Conservation (phyloP, 2,888 invertebrate genomes). For the Lagria hirta region DNA sequence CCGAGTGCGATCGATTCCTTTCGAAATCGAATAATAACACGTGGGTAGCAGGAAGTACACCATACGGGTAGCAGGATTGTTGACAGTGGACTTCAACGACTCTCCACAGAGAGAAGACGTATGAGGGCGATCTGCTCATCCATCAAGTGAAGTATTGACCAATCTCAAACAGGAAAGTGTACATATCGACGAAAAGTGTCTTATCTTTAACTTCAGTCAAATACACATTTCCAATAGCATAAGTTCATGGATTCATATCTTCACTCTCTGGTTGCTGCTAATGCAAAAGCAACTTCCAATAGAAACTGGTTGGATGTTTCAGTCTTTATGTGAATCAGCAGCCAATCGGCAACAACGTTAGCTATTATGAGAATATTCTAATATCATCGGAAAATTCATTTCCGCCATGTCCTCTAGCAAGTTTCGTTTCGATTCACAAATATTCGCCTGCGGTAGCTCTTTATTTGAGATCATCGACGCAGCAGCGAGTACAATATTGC, state of each 20-base stretch:
- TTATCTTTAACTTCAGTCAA: slow-evolving; percentile 38
- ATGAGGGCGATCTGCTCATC: slow-evolving; percentile 41
- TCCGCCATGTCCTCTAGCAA: slow-evolving; percentile 30
- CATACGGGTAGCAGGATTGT: slow-evolving; percentile 26
- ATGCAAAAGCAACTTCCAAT: slow-evolving; percentile 5
- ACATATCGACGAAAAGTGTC: slow-evolving; percentile 38
- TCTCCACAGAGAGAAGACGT: slow-evolving; percentile 30
- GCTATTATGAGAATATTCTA: slow-evolving; percentile 32
- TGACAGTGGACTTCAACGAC: slow-evolving; percentile 33
- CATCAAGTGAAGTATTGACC: slow-evolving; percentile 48
- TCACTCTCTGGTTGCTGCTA: slow-evolving; percentile 25
- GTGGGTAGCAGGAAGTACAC: slow-evolving; percentile 9
- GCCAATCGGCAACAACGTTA: slow-evolving; percentile 15
- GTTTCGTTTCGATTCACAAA: slow-evolving; percentile 30
- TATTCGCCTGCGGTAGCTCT: slow-evolving; percentile 29
- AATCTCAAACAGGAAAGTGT: slow-evolving; percentile 40
- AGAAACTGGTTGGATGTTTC: slow-evolving; percentile 6
- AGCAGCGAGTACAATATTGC: slow-evolving; percentile 40
- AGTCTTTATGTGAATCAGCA: slow-evolving; percentile 2
- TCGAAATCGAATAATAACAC: slow-evolving; percentile 24
- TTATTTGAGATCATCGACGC: slow-evolving; percentile 37
- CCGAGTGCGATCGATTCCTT: slow-evolving; percentile 12
- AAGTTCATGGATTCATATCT: slow-evolving; percentile 34
- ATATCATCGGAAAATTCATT: slow-evolving; percentile 34
- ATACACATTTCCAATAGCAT: slow-evolving; percentile 35